Percentiles rank a stretch among this genome's conserved stretches.
phyloP scores from a whole-genome alignment of 2,888 invertebrate genomes.

The Epiblema foenella region DNA sequence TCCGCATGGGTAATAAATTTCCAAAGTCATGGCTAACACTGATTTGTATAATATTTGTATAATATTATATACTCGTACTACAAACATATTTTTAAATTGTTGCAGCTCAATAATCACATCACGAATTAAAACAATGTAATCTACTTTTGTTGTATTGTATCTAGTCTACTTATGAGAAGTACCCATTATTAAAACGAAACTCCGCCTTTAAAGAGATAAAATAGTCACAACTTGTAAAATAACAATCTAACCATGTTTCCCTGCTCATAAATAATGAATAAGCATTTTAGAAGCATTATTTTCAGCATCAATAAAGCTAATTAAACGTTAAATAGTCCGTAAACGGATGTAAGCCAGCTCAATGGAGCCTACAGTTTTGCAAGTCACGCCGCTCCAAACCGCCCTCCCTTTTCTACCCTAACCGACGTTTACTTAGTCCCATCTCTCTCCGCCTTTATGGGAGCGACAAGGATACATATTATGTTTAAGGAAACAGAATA shows the following conservation, averaged over 20 bases:
- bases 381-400: slow-evolving; percentile 29
- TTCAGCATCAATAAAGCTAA: slow-evolving; percentile 36
- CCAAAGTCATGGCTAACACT: too few relatives aligned
- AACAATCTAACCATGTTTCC: neutral
- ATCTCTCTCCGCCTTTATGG: slow-evolving; percentile 6
- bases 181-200: too few relatives aligned
- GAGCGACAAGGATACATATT: slow-evolving; percentile 23
- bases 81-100: too few relatives aligned
- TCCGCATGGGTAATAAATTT: too few relatives aligned
- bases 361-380: slow-evolving; percentile 37
- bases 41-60: too few relatives aligned
- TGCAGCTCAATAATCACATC: too few relatives aligned
- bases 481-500: slow-evolving; percentile 17
- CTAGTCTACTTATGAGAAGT: too few relatives aligned
- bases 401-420: slow-evolving; percentile 2
- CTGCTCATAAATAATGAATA: slow-evolving; percentile 16
- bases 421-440: slow-evolving; percentile 1
- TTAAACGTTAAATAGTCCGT: slow-evolving; percentile 43
- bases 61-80: too few relatives aligned
- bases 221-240: neutral
- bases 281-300: slow-evolving; percentile 26
- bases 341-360: slow-evolving; percentile 35
- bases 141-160: too few relatives aligned
- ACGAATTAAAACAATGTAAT: too few relatives aligned
- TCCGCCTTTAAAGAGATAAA: too few relatives aligned